These are phyloP conservation scores for Sebastes alutus DNA, from an alignment of 2,797 vertebrate species.

Conservation along the genomic window DNA sequence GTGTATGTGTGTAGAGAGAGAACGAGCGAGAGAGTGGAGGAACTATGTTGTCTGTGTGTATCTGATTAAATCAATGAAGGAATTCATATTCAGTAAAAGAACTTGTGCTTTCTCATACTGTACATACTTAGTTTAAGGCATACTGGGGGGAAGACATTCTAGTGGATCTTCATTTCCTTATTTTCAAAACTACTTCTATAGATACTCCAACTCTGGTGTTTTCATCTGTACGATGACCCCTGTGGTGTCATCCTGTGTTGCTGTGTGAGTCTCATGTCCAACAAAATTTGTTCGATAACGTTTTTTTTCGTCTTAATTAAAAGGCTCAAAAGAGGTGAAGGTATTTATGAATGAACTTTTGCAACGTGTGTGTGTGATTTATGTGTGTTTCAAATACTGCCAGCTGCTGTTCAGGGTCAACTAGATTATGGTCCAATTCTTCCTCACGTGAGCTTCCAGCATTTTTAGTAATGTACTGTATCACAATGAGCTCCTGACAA, in stretches of 20 bases:
- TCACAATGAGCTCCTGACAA: neutral
- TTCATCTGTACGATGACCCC: no score
- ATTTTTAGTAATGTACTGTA: neutral
- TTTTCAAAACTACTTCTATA: neutral
- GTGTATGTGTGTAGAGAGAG: neutral
- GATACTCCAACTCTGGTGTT: neutral
- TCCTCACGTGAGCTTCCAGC: neutral
- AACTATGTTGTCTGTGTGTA: neutral
- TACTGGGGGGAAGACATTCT: neutral
- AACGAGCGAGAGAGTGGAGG: neutral
- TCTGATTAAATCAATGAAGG: conserved; percentile 12
- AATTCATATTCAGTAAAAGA: conserved; percentile 1
- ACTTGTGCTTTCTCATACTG: neutral
- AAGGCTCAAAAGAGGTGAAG: neutral
- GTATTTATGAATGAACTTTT: neutral
- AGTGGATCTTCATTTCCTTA: neutral
- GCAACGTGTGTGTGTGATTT: neutral
- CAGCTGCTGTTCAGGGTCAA: neutral
- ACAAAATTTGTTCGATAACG: no score
- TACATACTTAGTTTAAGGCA: neutral
- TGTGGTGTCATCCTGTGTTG: no score
- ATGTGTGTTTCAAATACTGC: neutral
- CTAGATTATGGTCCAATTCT: neutral
- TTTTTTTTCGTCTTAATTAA: no score
- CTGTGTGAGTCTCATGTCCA: neutral